phyloP scores from a whole-genome alignment of 2,888 invertebrate species.

The Pilophorus perplexus region DNA sequence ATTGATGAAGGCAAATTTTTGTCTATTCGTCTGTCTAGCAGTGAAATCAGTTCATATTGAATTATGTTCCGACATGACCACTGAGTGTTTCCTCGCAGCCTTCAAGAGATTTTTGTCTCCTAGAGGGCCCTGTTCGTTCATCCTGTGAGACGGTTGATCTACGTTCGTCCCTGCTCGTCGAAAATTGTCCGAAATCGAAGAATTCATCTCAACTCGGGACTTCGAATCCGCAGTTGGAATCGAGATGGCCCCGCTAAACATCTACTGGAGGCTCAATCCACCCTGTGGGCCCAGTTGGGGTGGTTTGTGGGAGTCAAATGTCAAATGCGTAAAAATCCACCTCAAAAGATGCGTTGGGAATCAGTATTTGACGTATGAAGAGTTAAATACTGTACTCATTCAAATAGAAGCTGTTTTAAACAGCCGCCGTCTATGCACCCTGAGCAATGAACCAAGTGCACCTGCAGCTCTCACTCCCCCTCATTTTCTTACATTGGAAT shows the following conservation, averaged over 20 bases:
- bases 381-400: neutral
- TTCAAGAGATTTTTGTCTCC: neutral
- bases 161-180: neutral
- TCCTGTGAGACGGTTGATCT: neutral
- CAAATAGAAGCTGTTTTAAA: slow-evolving; percentile 2
- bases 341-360: neutral
- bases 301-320: neutral
- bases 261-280: neutral
- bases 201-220: neutral
- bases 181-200: neutral
- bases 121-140: neutral
- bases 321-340: slow-evolving; percentile 1
- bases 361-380: slow-evolving; percentile 17
- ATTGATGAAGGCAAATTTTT: too few relatives aligned
- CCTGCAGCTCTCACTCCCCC: neutral
- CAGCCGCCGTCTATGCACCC: neutral
- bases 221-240: neutral
- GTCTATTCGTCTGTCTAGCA: too few relatives aligned
- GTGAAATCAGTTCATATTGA: too few relatives aligned
- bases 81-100: too few relatives aligned
- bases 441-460: neutral
- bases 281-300: neutral
- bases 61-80: too few relatives aligned
- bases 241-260: neutral
- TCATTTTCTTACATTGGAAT: slow-evolving; percentile 6